Conservation (phyloP, 30 jellyfish, hydroid and myxozoan species). For the Cassiopea andromeda region DNA sequence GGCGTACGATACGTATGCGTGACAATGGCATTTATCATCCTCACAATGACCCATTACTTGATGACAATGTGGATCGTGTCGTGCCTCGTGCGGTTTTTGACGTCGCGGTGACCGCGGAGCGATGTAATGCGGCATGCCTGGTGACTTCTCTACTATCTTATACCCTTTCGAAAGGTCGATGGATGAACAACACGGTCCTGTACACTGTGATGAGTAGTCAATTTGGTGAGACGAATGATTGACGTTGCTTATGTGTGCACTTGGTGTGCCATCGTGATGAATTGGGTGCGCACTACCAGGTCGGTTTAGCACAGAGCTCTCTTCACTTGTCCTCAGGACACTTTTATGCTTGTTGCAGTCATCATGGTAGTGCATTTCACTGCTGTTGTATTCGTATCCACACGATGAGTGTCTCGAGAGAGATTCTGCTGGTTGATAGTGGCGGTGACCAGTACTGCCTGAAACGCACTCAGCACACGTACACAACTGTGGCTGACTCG, state of each 20-base stretch:
- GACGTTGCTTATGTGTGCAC: conserved; percentile 11
- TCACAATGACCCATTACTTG: conserved; percentile 73
- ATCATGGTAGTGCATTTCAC: conserved; percentile 59
- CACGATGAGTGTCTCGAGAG: conserved; percentile 42
- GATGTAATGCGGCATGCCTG: conserved; percentile 65
- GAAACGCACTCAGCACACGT: conserved; percentile 80
- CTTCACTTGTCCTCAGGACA: conserved; percentile 18
- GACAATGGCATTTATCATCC: conserved; percentile 86
- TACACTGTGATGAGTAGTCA: conserved; percentile 68
- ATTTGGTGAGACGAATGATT: conserved; percentile 49
- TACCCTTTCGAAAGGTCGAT: conserved; percentile 53
- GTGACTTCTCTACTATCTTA: conserved; percentile 78
- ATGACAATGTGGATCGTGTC: conserved; percentile 52
- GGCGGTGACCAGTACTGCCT: conserved; percentile 51
- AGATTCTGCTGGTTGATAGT: conserved; percentile 46
- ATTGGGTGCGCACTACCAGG: conserved; percentile 23
- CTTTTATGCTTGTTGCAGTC: conserved; percentile 62
- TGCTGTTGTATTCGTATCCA: conserved; percentile 52
- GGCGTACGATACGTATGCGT: conserved; percentile 71
- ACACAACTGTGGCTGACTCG: conserved; percentile 61
- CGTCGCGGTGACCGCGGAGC: conserved; percentile 65
- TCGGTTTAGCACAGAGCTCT: conserved; percentile 5
- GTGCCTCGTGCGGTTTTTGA: conserved; percentile 37
- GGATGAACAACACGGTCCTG: conserved; percentile 85
- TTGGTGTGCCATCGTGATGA: conserved; percentile 31